These are phyloP conservation scores for Phortica variegata DNA, from an alignment of 1,140 invertebrate genomes.

Conservation along the genomic window DNA sequence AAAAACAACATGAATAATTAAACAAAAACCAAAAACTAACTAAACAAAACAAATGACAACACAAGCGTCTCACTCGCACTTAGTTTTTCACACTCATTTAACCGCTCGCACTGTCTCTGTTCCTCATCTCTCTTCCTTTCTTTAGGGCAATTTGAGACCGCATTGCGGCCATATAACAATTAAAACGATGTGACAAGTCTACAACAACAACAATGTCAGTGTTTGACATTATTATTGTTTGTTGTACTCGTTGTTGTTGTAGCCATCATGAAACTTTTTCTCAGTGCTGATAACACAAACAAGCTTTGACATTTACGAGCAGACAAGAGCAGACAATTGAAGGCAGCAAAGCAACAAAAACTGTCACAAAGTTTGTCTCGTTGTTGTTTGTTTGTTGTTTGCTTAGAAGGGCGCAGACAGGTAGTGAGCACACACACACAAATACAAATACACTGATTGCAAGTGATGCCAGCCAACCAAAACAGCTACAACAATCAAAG, in stretches of 20 bases:
- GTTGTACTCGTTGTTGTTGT: not conserved
- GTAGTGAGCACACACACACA: too few relatives aligned
- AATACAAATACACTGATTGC: too few relatives aligned
- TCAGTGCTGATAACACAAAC: conserved; percentile 27
- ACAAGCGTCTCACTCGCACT: conserved; percentile 14
- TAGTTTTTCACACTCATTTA: not conserved
- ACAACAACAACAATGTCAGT: not conserved
- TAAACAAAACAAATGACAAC: conserved; percentile 13
- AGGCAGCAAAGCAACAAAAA: too few relatives aligned
- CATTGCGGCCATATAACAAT: conserved; percentile 13
- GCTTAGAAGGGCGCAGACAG: too few relatives aligned
- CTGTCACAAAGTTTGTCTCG: too few relatives aligned
- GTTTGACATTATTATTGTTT: not conserved
- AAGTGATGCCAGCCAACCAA: too few relatives aligned
- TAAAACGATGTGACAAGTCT: conserved; percentile 8
- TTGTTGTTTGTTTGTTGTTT: too few relatives aligned
- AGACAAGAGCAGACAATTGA: not conserved
- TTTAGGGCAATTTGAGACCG: conserved; percentile 10
- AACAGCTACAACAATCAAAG: too few relatives aligned
- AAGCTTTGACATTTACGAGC: conserved; percentile 13
- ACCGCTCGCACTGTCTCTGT: not conserved
- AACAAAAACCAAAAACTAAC: conserved; percentile 19
- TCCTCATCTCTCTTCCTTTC: conserved; percentile 15
- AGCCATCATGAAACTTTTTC: conserved; percentile 8
- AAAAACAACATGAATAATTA: conserved; percentile 7